Percentiles rank a stretch among this genome's conserved stretches.
These are phyloP conservation scores for Oncopodura yosiiana DNA, from an alignment of 1,140 invertebrate genomes.

Conservation along the genomic window DNA sequence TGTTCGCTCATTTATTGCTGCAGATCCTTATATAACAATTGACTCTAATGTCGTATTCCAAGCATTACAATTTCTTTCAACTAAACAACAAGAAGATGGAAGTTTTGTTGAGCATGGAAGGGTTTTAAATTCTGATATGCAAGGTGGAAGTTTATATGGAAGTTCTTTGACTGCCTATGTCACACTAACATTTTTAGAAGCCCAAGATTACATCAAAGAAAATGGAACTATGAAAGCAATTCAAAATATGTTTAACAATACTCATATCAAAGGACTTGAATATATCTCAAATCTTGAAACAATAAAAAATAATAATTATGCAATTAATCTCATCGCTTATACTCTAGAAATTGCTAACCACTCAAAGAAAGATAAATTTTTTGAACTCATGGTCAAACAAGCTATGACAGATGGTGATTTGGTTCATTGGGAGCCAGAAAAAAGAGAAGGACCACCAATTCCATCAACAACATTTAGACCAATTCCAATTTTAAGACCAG, in stretches of 20 bases:
- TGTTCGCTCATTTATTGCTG: no score
- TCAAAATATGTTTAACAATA: no score
- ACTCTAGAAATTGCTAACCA: conserved; percentile 46
- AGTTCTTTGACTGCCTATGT: conserved; percentile 2
- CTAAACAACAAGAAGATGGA: neutral
- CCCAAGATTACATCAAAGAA: no score
- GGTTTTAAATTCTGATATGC: neutral
- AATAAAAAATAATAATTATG: conserved; percentile 51
- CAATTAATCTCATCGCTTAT: conserved; percentile 44
- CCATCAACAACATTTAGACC: neutral
- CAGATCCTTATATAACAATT: no score
- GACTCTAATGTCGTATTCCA: neutral
- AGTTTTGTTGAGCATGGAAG: conserved; percentile 5
- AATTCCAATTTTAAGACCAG: neutral
- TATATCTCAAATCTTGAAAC: no score
- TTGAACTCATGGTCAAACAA: neutral
- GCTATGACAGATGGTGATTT: neutral
- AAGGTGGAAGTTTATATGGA: neutral
- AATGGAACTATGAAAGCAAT: no score
- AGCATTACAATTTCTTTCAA: neutral
- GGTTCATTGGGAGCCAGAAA: neutral
- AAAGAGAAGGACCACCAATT: neutral
- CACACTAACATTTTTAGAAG: conserved; percentile 10
- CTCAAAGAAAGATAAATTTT: conserved; percentile 36
- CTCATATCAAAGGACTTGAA: no score